Base-by-base conservation (phyloP, 1,140 invertebrate species). In the Diprion similis region DNA sequence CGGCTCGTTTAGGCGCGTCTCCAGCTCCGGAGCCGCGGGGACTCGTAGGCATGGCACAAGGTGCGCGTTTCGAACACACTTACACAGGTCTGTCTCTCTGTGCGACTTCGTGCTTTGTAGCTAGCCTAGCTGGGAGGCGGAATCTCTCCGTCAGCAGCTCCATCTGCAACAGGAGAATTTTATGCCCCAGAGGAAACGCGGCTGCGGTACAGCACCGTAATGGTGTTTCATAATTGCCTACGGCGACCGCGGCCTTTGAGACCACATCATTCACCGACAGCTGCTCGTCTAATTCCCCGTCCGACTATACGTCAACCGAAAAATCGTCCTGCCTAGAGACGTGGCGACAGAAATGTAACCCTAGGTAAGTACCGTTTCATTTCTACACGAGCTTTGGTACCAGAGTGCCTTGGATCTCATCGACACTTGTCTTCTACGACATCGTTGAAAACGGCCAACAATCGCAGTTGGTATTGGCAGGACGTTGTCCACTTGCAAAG, bases 151-250 rank as follows among this genome's bases (percentile, higher is more conserved):
- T 37, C 24, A 37, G 2, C 24, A 37, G 24, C 24, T 37, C 24
- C 24, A 37, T 37, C 51, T 59, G n/a, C 51, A 11, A n/a, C 51
- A 8, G 51, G 51, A 59, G 51, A 59, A 59, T 59, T 59, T 59
- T 59, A 59, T 59, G 51, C 51, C 51, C 51, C 24, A 37, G 51
- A 59, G 51, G 51, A 59, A 59, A 59, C 51, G 24, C 24, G 24
- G 24, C 24, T 37, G 24, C 24, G 24, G 24, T 37, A 37, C 24
- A 1, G 51, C n/a, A 11, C 51, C 51, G 51, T 59, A 59, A 59
- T 59, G 51, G 51, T 59, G n/a, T 59, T 59, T 59, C 51, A 59
- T 59, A 59, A 59, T 59, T 59, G 51, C 51, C 51, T 13, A 59
- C 51, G 11, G 51, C 8, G 51, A 11, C 51, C 11, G n/a, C 51